Evolutionary conservation across 2,113 vertebrate genomes (phyloP).

Genomic region (Entosphenus tridentatus): DNA sequence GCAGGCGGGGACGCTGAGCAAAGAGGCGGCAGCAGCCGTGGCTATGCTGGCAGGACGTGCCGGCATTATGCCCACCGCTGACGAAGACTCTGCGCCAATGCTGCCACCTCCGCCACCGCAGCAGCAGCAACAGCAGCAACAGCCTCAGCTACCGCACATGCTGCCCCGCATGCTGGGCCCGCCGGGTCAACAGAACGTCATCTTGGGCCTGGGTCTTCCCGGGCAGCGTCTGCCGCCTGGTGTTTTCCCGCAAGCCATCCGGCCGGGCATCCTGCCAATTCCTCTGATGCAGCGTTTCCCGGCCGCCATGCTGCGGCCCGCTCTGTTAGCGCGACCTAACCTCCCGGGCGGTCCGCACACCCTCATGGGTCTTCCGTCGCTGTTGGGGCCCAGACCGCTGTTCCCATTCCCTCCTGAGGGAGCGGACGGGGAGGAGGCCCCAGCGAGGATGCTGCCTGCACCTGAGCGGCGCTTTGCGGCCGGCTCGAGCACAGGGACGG

Average conservation of each 20-base stretch:
- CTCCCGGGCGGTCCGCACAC: not conserved
- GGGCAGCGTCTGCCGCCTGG: not conserved
- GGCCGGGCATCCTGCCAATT: not conserved
- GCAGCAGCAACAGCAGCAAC: too few relatives aligned
- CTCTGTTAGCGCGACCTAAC: not conserved
- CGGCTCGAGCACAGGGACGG: not conserved
- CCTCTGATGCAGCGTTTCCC: conserved; percentile 5
- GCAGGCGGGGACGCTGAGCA: too few relatives aligned
- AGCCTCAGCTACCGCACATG: too few relatives aligned
- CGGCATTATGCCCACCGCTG: too few relatives aligned
- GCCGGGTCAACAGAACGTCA: not conserved
- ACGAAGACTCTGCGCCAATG: too few relatives aligned
- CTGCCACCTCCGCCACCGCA: too few relatives aligned
- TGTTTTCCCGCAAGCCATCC: not conserved
- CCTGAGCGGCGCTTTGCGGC: not conserved
- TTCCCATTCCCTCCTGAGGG: not conserved
- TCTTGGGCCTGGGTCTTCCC: conserved; percentile 2
- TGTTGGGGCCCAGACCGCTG: too few relatives aligned
- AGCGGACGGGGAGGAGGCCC: not conserved
- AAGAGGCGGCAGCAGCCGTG: too few relatives aligned
- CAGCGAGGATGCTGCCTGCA: not conserved
- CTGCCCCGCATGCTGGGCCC: too few relatives aligned
- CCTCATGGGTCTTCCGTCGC: not conserved
- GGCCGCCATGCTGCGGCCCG: conserved; percentile 2
- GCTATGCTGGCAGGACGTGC: too few relatives aligned